Conservation (phyloP, 1,140 invertebrate species). For the Rhagoletis zephyria region DNA sequence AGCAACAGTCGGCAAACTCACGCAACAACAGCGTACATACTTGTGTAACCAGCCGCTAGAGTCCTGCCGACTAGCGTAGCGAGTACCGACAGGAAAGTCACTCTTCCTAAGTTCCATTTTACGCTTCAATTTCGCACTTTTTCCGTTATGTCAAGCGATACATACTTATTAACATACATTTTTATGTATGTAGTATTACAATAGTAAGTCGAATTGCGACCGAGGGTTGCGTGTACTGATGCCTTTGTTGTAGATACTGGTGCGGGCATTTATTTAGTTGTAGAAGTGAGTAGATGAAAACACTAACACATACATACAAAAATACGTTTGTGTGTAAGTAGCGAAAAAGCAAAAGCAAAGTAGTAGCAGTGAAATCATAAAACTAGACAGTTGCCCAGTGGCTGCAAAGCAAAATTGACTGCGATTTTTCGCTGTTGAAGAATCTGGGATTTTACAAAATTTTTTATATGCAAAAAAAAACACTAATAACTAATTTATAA, state of each 20-base stretch:
- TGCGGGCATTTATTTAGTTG: neutral
- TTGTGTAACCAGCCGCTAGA: neutral
- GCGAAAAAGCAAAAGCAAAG: neutral
- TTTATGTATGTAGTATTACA: neutral
- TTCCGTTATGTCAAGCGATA: neutral
- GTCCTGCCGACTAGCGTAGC: neutral
- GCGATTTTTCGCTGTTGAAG: conserved; percentile 12
- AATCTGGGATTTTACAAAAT: neutral
- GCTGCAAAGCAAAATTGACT: conserved; percentile 33
- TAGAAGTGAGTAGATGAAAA: neutral
- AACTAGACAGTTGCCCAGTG: conserved; percentile 40
- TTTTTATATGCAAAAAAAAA: neutral
- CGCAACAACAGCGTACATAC: neutral
- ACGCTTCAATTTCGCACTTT: neutral
- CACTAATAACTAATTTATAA: neutral
- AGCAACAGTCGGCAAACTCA: conserved; percentile 24
- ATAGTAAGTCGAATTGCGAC: no score
- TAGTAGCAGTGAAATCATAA: neutral
- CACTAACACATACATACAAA: neutral
- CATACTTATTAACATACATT: neutral
- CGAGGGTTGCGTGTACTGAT: no score
- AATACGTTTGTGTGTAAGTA: neutral
- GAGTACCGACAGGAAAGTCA: neutral
- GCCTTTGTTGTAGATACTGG: neutral
- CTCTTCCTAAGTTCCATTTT: neutral